Evolutionary conservation across 2,113 vertebrate species (phyloP), one percentile per base, ranked within the genome.

Genomic region (Urocitellus parryii): DNA sequence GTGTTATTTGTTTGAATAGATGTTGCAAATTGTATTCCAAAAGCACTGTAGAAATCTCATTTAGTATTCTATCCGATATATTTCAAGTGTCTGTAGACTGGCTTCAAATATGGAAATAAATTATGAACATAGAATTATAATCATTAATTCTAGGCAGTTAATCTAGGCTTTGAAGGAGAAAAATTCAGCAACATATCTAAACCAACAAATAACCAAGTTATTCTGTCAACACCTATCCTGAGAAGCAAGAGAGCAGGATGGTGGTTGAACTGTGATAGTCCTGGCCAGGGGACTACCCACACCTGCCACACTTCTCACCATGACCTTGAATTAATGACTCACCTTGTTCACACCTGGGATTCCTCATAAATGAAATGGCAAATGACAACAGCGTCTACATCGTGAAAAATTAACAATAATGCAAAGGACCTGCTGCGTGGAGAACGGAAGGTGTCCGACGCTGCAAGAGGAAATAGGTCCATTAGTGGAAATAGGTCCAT

Each of bases 81-180:
- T 58, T 97, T 89, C 76, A 93, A 91, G 94, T 95, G 95, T 97
- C 56, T 94, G 89, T 90, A 97, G 92, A 96, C 83, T 93, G 74
- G 42, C 86, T 96, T 85, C 97, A 48, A 79, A 96, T 92, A 91
- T 88, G 67, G 74, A 97, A 96, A 95, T 94, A 97, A 94, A 95
- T 79, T 91, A 88, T 88, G 82, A 88, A 88, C 86, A 80, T 45
- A 63, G 27, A 65, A 95, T 93, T 93, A 95, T 88, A 95, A 96
- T 96, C 88, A 83, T 94, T 53, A 53, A 53, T 53, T 90, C 90
- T 51, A 77, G 63, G 70, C 61, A 85, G 94, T 91, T 95, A 82
- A 88, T 97, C 56, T 85, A 45, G 58, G 74, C 85, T 87, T 92
- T 92, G 45, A 81, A 94, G 68, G 34, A 25, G 45, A 39, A 88